A percentile compares a stretch with the other conserved stretches of the same genome.
Conservation (phyloP, 2,113 vertebrate genomes). For the Megaptera novaeangliae region DNA sequence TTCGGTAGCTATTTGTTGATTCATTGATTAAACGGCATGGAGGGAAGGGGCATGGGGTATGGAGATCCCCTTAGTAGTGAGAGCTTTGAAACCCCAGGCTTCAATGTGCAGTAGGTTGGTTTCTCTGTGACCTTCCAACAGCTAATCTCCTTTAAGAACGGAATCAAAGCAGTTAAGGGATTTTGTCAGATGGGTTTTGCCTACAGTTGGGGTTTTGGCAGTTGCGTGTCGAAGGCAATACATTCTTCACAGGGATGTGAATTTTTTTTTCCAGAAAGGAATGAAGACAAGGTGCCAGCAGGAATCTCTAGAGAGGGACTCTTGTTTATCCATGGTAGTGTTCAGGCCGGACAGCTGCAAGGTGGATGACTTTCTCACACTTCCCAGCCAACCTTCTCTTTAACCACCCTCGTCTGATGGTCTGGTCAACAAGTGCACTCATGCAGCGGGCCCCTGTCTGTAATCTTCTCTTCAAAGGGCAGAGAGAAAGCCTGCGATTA, state of each 20-base stretch:
- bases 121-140: constrained; percentile 60
- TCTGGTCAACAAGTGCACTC: not conserved
- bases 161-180: constrained; percentile 69
- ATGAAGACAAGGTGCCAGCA: constrained; percentile 54
- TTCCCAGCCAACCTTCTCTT: constrained; percentile 21
- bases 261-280: constrained; percentile 43
- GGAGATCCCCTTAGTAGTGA: constrained; percentile 54
- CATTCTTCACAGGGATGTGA: constrained; percentile 39
- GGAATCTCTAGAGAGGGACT: constrained; percentile 57
- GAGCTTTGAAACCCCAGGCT: constrained; percentile 52
- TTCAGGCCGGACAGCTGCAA: constrained; percentile 56
- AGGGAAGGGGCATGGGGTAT: constrained; percentile 38
- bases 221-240: constrained; percentile 24
- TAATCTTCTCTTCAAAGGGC: not conserved
- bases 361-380: constrained; percentile 58
- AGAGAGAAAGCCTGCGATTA: not conserved
- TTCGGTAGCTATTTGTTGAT: constrained; percentile 68
- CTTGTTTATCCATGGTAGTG: constrained; percentile 26
- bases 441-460: not conserved
- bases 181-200: constrained; percentile 60
- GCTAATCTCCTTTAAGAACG: constrained; percentile 68
- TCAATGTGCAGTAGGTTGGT: constrained; percentile 21
- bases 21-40: constrained; percentile 63
- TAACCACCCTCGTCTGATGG: not conserved
- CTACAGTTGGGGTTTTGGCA: constrained; percentile 68